Evolutionary conservation across 2,113 vertebrate genomes (phyloP).

Genomic region (Zosterops pallidus): DNA sequence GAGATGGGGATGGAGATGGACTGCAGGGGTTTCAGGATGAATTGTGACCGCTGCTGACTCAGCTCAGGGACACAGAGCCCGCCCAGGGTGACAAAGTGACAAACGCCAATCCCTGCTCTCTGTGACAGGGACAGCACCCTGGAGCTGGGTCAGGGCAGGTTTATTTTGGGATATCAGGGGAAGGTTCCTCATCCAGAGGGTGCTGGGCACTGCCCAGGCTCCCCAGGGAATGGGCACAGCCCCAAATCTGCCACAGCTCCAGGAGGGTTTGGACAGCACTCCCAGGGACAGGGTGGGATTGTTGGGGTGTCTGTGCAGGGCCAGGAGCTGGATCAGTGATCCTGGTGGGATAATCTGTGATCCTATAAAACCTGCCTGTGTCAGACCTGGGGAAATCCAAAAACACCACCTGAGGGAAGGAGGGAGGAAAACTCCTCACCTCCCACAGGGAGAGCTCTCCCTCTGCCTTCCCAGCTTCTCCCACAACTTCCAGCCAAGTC

Average conservation of each 20-base stretch:
- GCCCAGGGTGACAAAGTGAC: neutral
- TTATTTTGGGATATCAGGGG: rapidly evolving
- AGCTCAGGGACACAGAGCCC: neutral
- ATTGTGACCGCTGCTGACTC: neutral
- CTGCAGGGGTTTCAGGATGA: neutral
- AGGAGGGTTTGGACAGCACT: rapidly evolving
- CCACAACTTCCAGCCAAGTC: neutral
- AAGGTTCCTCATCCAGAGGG: neutral
- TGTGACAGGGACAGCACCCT: neutral
- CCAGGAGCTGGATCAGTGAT: neutral
- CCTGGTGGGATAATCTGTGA: neutral
- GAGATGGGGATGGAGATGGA: neutral
- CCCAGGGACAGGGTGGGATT: neutral
- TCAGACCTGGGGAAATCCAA: neutral
- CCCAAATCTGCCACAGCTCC: neutral
- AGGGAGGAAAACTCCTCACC: neutral
- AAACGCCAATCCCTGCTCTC: rapidly evolving
- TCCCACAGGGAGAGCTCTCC: neutral
- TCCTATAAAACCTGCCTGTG: neutral
- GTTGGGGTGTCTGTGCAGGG: neutral
- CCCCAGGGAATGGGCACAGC: neutral
- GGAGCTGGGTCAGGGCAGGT: neutral
- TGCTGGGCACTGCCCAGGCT: neutral
- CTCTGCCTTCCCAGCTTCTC: neutral
- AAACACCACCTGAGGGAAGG: neutral